Evolutionary conservation across 2,113 vertebrate species (phyloP).

Genomic region (Chascanopsetta lugubris): DNA sequence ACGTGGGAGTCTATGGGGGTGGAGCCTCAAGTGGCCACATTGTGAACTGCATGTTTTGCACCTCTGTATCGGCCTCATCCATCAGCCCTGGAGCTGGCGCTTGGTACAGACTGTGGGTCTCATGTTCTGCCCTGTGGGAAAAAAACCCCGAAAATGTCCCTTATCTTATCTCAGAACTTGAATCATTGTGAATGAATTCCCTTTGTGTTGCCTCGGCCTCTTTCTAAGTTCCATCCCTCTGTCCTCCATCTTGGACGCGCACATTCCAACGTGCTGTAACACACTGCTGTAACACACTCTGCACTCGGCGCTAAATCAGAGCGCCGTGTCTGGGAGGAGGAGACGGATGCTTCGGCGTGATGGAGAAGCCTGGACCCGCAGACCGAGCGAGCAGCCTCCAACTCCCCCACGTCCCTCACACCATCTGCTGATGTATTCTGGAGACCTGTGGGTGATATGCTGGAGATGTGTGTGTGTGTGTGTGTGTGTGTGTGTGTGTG

Average conservation of each 20-base stretch:
- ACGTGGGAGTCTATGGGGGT: no score
- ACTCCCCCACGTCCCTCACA: constrained; percentile 47
- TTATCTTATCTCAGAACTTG: no score
- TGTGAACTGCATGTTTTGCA: no score
- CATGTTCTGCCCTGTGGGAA: no score
- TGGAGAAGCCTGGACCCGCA: constrained; percentile 18
- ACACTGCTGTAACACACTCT: neutral
- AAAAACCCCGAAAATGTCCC: no score
- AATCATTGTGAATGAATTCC: no score
- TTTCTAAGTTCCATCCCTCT: neutral
- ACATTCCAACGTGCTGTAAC: neutral
- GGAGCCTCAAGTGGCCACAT: no score
- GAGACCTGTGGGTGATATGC: constrained; percentile 56
- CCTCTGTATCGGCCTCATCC: no score
- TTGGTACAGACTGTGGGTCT: no score
- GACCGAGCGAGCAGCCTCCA: constrained; percentile 20
- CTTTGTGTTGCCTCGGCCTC: no score
- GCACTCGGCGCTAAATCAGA: neutral
- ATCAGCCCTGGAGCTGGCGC: no score
- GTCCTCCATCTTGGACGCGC: neutral
- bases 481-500: constrained; percentile 26
- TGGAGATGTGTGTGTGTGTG: neutral
- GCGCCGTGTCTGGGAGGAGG: neutral
- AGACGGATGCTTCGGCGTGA: neutral
- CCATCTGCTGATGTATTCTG: constrained; percentile 70